Evolutionary conservation across 2,888 invertebrate species (phyloP).

Genomic region (Dendrolimus houi): DNA sequence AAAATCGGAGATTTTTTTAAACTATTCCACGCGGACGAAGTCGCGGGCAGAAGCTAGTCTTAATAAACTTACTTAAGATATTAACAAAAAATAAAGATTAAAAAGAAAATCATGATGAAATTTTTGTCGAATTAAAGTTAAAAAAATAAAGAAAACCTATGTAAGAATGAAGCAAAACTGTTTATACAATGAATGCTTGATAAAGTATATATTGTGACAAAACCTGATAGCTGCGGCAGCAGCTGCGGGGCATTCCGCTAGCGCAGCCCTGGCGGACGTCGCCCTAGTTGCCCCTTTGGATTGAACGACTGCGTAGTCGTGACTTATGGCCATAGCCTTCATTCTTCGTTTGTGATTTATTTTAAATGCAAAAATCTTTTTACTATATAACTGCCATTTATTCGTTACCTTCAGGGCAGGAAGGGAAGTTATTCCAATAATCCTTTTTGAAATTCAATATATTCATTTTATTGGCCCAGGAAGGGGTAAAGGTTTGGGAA

Average conservation of each 20-base stretch:
- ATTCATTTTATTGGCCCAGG: conserved; percentile 9
- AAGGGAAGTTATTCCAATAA: conserved; percentile 15
- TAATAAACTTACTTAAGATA: too few relatives aligned
- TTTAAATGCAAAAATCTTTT: not conserved
- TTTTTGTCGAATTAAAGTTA: too few relatives aligned
- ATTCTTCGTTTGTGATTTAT: not conserved
- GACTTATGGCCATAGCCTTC: conserved; percentile 37
- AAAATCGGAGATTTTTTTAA: too few relatives aligned
- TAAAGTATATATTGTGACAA: conserved; percentile 11
- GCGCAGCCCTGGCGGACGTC: conserved; percentile 73
- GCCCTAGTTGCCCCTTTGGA: conserved; percentile 72
- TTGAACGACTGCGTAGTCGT: conserved; percentile 69
- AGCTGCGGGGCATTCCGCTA: conserved; percentile 58
- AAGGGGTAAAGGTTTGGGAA: not conserved
- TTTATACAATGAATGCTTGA: too few relatives aligned
- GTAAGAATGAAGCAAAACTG: too few relatives aligned
- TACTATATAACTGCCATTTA: not conserved
- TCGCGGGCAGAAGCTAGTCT: too few relatives aligned
- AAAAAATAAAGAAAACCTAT: too few relatives aligned
- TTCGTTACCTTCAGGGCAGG: not conserved
- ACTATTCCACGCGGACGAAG: too few relatives aligned
- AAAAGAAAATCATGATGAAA: too few relatives aligned
- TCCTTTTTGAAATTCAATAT: conserved; percentile 10
- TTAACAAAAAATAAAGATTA: too few relatives aligned
- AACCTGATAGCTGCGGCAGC: conserved; percentile 18